phyloP scores from a whole-genome alignment of 2,797 vertebrate genomes.

The Gambelia wislizenii region DNA sequence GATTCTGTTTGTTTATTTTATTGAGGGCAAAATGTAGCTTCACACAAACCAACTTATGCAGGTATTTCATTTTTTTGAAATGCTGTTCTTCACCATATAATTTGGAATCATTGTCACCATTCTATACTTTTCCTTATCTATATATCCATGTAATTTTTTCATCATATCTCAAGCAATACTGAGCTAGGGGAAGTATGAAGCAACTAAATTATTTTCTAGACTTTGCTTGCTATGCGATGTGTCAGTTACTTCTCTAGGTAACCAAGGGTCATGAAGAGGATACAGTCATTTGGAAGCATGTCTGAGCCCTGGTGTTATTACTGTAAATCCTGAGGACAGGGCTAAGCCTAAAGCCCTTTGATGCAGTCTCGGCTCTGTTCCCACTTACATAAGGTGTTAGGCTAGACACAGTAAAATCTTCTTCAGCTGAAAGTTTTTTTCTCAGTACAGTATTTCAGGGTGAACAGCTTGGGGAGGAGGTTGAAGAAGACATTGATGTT shows the following conservation, averaged over 20 bases:
- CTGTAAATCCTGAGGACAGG: conserved; percentile 66
- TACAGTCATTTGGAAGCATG: conserved; percentile 59
- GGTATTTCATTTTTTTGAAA: conserved; percentile 3
- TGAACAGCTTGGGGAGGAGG: not conserved
- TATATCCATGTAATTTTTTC: not conserved
- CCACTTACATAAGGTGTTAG: conserved; percentile 59
- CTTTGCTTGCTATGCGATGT: not conserved
- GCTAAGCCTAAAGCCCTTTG: conserved; percentile 65
- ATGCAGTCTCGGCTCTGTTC: conserved; percentile 55
- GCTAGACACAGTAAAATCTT: conserved; percentile 45
- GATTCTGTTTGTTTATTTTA: conserved; percentile 1
- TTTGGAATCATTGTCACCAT: not conserved
- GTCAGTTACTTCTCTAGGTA: conserved; percentile 13
- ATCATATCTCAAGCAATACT: not conserved
- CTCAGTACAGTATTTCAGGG: not conserved
- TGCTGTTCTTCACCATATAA: not conserved
- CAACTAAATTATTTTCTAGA: conserved; percentile 8
- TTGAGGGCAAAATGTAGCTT: not conserved
- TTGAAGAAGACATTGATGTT: not conserved
- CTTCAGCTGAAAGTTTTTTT: not conserved
- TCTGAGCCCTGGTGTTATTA: conserved; percentile 44
- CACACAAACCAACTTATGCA: not conserved
- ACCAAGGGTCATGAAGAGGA: conserved; percentile 20
- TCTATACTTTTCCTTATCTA: not conserved
- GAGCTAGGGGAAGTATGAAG: not conserved